These are phyloP conservation scores for Theocolax elegans DNA, from an alignment of 1,140 invertebrate species.

Conservation along the genomic window DNA sequence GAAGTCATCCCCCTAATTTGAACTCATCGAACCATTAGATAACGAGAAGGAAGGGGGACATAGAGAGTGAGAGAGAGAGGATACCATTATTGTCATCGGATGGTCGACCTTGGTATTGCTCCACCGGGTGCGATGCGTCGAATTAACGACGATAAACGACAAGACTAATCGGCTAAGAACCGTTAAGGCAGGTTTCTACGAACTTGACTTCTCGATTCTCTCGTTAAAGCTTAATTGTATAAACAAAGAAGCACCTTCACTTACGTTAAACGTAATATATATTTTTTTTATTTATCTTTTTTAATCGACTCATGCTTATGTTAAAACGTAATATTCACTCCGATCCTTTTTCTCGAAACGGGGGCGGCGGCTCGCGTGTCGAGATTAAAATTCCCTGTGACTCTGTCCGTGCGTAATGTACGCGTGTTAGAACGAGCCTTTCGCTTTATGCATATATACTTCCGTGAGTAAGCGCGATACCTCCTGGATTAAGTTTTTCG, in stretches of 20 bases:
- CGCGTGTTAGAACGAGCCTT: slow-evolving; percentile 16
- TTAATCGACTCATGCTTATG: not conserved
- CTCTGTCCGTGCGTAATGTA: not conserved
- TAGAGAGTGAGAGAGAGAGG: no score
- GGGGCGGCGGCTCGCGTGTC: slow-evolving; percentile 14
- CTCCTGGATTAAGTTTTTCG: slow-evolving; percentile 26
- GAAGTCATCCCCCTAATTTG: no score
- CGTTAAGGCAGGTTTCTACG: no score
- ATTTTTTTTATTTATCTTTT: no score
- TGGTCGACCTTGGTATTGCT: not conserved
- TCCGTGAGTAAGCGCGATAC: slow-evolving; percentile 5
- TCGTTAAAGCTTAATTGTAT: not conserved
- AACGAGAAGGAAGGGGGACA: no score
- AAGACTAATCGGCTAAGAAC: slow-evolving; percentile 28
- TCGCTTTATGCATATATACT: slow-evolving; percentile 6
- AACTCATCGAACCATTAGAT: slow-evolving; percentile 22
- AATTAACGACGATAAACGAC: slow-evolving; percentile 25
- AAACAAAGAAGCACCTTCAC: no score
- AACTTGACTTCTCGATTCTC: no score
- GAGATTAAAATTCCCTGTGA: slow-evolving; percentile 30
- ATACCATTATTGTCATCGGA: not conserved
- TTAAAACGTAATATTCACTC: not conserved
- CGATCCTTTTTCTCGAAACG: no score
- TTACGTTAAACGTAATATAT: no score
- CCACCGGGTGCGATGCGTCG: not conserved